Percentiles rank a stretch among this genome's conserved stretches.
Evolutionary conservation across 2,888 invertebrate species (phyloP).

Genomic region (Zeuzera pyrina): DNA sequence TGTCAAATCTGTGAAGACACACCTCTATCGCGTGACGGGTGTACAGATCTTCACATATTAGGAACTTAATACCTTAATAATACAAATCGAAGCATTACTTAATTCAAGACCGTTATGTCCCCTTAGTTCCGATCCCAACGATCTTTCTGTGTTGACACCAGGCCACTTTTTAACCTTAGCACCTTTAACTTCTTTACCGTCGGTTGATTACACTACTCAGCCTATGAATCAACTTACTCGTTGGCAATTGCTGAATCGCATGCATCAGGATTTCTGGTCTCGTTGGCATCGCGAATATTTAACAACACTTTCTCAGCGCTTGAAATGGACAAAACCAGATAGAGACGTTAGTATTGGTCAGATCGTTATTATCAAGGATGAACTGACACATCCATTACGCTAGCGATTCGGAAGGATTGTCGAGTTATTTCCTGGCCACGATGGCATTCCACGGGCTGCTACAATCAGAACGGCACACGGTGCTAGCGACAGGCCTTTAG

Average conservation of each 20-base stretch:
- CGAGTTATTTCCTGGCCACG: neutral
- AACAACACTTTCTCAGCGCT: neutral
- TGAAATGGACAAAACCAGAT: neutral
- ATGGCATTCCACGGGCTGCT: neutral
- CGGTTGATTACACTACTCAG: neutral
- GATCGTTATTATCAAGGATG: neutral
- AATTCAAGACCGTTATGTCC: neutral
- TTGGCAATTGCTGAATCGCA: neutral
- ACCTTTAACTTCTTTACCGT: neutral
- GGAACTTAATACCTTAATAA: neutral
- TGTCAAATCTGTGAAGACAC: neutral
- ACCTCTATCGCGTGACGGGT: neutral
- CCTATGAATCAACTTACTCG: neutral
- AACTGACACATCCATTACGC: neutral
- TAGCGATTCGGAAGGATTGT: neutral
- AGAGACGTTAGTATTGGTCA: neutral
- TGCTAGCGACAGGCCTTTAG: too few species aligned
- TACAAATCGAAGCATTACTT: neutral
- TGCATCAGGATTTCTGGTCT: neutral
- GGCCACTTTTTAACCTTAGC: neutral
- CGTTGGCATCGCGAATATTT: neutral
- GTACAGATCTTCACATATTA: neutral
- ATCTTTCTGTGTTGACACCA: neutral
- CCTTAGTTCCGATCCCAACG: neutral
- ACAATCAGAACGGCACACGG: neutral